Percentiles rank a stretch among this genome's conserved stretches.
phyloP scores from a whole-genome alignment of 2,113 vertebrate genomes.

The Caracal caracal region DNA sequence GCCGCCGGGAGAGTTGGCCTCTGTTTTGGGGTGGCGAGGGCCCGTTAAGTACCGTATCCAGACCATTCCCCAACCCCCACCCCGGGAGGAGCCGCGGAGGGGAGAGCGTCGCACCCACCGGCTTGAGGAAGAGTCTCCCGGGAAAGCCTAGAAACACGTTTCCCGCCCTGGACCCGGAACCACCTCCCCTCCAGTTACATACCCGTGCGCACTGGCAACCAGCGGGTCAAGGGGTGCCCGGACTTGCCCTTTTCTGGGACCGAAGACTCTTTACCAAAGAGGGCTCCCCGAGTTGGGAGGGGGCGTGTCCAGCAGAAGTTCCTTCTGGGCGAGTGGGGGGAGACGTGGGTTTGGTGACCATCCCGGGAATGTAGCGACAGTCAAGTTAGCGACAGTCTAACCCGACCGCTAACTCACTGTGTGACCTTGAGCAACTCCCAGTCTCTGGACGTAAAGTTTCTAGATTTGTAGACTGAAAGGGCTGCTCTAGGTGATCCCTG shows the following conservation, averaged over 20 bases:
- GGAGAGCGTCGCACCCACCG: not conserved
- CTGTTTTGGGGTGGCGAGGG: not conserved
- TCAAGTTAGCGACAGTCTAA: not conserved
- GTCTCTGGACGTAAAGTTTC: not conserved
- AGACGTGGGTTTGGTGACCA: not conserved
- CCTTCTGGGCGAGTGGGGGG: not conserved
- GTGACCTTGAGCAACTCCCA: slow-evolving; percentile 51
- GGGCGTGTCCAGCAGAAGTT: slow-evolving; percentile 66
- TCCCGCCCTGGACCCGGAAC: slow-evolving; percentile 59
- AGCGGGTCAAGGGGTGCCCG: not conserved
- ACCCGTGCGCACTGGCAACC: fast-evolving
- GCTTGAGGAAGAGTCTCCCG: not conserved
- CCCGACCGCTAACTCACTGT: not conserved
- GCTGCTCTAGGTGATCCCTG: not conserved
- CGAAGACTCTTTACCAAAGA: fast-evolving
- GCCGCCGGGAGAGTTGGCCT: not conserved
- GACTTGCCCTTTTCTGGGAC: not conserved
- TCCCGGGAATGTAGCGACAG: not conserved
- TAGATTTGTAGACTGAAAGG: not conserved
- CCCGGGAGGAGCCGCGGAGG: not conserved
- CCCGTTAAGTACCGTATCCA: not conserved
- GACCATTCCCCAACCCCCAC: not conserved
- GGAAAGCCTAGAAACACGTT: not conserved
- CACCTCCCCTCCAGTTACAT: not conserved
- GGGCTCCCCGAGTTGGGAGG: not conserved